These are phyloP conservation scores for Xiphorhynchus erythropygius DNA, from an alignment of 2,797 vertebrate genomes.

Conservation along the genomic window DNA sequence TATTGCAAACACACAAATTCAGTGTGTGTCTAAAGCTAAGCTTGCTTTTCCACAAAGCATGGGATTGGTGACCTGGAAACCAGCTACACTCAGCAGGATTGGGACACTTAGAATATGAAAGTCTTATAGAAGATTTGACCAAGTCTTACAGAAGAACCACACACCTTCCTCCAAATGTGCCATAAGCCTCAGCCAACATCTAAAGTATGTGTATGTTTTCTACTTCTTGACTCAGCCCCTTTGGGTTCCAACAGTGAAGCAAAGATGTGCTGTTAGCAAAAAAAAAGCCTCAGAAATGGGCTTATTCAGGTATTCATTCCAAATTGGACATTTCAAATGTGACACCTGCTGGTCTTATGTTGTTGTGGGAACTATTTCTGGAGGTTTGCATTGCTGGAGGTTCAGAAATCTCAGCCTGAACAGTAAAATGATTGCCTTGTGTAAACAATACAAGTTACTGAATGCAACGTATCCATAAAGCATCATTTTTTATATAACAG, in stretches of 20 bases:
- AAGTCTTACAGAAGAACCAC: not conserved
- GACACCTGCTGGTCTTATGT: not conserved
- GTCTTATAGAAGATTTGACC: not conserved
- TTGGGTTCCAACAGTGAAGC: not conserved
- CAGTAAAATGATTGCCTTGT: not conserved
- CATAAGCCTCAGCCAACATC: not conserved
- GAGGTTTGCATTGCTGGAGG: not conserved
- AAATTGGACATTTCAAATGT: not conserved
- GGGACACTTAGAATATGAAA: accelerated
- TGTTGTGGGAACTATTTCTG: not conserved
- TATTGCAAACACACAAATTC: not conserved
- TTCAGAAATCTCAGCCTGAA: not conserved
- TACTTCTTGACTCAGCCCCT: not conserved
- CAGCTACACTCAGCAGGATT: not conserved
- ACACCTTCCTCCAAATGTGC: not conserved
- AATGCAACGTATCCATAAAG: not conserved
- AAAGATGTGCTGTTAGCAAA: not conserved
- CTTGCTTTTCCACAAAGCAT: not conserved
- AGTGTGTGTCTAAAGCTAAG: not conserved
- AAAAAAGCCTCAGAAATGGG: not conserved
- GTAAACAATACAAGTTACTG: not conserved
- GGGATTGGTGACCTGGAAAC: not conserved
- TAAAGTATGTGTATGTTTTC: not conserved
- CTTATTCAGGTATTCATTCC: not conserved
- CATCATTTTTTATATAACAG: not conserved